Conservation (phyloP, 1,140 invertebrate genomes). For the Hyles euphorbiae region DNA sequence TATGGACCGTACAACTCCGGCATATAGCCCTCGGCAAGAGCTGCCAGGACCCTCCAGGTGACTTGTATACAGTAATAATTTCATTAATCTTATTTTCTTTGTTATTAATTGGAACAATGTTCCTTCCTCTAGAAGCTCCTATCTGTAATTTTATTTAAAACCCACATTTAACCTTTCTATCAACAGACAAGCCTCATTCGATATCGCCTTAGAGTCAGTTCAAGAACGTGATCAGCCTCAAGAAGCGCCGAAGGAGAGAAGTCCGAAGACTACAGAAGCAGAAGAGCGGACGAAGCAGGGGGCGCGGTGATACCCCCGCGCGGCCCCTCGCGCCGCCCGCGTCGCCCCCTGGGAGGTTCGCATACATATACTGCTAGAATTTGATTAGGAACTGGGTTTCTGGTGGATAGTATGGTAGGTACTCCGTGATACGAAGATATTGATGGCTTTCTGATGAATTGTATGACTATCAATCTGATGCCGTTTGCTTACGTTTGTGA, state of each 20-base stretch:
- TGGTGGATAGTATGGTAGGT: too few species aligned
- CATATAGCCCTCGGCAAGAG: too few species aligned
- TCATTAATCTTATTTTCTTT: too few species aligned
- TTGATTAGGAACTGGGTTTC: conserved; percentile 4
- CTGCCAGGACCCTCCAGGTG: too few species aligned
- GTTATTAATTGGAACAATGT: too few species aligned
- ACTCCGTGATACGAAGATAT: too few species aligned
- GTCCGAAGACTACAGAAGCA: not conserved
- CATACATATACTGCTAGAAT: conserved; percentile 16
- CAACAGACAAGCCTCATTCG: conserved; percentile 57
- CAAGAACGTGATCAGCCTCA: conserved; percentile 45
- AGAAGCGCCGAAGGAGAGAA: conserved; percentile 22
- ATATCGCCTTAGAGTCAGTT: conserved; percentile 54
- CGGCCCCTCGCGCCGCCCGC: conserved; percentile 2
- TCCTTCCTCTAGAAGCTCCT: too few species aligned
- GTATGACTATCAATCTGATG: too few species aligned
- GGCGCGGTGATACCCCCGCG: conserved; percentile 23
- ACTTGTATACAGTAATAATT: too few species aligned
- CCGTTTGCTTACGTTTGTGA: too few species aligned
- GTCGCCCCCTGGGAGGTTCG: conserved; percentile 11
- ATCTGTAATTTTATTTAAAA: not conserved
- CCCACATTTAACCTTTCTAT: conserved; percentile 6
- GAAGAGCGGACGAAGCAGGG: not conserved
- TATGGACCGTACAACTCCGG: too few species aligned
- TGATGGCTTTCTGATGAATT: too few species aligned